Percentiles rank a stretch among this genome's conserved stretches.
Evolutionary conservation across 2,113 vertebrate species (phyloP).

Genomic region (Notarius lentiginosus): DNA sequence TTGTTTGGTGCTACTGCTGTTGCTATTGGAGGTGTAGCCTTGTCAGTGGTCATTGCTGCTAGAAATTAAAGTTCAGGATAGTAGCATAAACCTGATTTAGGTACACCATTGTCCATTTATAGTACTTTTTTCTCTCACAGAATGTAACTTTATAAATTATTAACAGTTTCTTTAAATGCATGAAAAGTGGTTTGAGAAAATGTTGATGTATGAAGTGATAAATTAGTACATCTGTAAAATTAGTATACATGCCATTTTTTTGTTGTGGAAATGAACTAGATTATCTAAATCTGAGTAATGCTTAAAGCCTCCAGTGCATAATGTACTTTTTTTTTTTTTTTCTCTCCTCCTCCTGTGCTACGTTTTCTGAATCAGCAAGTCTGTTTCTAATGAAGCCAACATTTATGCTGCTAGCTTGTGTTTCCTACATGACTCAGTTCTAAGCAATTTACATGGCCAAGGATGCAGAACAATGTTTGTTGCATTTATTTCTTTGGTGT

Average conservation of each 20-base stretch:
- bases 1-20: conserved; percentile 93
- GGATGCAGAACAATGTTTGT: neutral
- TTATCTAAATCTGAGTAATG: conserved; percentile 38
- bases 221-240: conserved; percentile 51
- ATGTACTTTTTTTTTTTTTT: conserved; percentile 32
- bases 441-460: neutral
- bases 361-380: conserved; percentile 10
- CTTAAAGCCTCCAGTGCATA: conserved; percentile 43
- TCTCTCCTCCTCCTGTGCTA: neutral
- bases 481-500: neutral
- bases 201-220: conserved; percentile 47
- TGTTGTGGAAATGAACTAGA: neutral
- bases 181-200: conserved; percentile 62
- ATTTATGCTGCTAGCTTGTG: conserved; percentile 22
- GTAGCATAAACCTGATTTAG: neutral
- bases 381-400: neutral
- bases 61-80: conserved; percentile 78
- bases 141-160: conserved; percentile 52
- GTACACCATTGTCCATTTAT: neutral
- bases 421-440: neutral
- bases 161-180: conserved; percentile 20
- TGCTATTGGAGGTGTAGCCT: conserved; percentile 89
- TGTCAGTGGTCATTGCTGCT: conserved; percentile 94
- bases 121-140: conserved; percentile 43
- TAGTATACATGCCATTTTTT: conserved; percentile 19